Percentiles rank a stretch among this genome's conserved stretches.
These are phyloP conservation scores for Rhabdomys pumilio DNA, from an alignment of 2,797 vertebrate genomes.

Conservation along the genomic window DNA sequence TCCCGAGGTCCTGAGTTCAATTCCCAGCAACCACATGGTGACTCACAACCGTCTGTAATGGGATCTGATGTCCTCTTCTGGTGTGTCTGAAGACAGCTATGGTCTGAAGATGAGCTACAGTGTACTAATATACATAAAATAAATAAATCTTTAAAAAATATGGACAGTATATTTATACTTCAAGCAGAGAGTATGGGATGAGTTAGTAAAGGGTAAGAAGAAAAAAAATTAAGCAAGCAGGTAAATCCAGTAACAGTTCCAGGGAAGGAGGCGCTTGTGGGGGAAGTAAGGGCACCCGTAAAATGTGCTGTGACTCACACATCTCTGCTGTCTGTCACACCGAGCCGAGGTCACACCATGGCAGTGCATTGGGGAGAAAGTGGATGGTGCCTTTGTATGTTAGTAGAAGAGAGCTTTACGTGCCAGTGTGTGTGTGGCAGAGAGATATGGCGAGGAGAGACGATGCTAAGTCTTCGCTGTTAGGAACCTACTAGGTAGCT, in stretches of 20 bases:
- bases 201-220: background rate
- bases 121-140: no score
- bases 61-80: no score
- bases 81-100: no score
- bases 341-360: background rate
- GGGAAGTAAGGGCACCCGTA: background rate
- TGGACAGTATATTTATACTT: background rate
- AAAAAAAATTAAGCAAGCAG: background rate
- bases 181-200: constrained; percentile 4
- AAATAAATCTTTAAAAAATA: background rate
- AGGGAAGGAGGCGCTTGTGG: constrained; percentile 1
- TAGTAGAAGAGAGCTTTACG: background rate
- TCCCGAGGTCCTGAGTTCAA: no score
- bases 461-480: background rate
- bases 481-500: background rate
- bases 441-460: background rate
- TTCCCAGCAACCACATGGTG: no score
- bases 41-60: no score
- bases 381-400: background rate
- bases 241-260: background rate
- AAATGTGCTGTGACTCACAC: background rate
- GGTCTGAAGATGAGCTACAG: no score
- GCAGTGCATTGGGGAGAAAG: background rate
- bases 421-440: background rate
- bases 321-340: background rate